phyloP scores from a whole-genome alignment of 2,888 invertebrate genomes.

The Arrhopalites spinosus region DNA sequence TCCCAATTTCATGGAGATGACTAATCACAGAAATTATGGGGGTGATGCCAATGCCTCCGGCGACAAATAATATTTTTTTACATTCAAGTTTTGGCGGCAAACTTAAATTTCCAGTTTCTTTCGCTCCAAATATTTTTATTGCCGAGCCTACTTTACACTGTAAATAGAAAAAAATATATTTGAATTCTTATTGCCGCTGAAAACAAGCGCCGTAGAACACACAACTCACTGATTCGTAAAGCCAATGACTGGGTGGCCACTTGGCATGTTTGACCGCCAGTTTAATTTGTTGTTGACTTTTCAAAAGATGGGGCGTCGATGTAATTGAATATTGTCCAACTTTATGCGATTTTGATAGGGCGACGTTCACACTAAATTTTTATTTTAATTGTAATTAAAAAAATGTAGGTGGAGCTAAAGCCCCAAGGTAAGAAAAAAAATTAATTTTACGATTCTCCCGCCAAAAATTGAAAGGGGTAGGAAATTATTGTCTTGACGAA shows the following conservation, averaged over 20 bases:
- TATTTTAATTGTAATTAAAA: neutral
- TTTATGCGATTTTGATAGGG: conserved; percentile 59
- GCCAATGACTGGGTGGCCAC: conserved; percentile 61
- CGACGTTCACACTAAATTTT: conserved; percentile 60
- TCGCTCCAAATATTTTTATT: conserved; percentile 59
- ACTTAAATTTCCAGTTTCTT: conserved; percentile 57
- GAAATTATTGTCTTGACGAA: conserved; percentile 56
- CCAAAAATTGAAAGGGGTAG: conserved; percentile 59
- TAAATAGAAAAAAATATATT: neutral
- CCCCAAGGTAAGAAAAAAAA: neutral
- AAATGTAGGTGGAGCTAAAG: no score
- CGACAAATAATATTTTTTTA: conserved; percentile 57
- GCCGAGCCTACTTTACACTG: conserved; percentile 54
- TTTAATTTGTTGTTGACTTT: conserved; percentile 56
- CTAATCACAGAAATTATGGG: conserved; percentile 60
- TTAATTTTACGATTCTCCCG: conserved; percentile 60
- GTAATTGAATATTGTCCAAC: conserved; percentile 62
- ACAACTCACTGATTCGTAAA: conserved; percentile 56
- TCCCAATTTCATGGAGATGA: conserved; percentile 18
- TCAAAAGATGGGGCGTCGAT: conserved; percentile 59
- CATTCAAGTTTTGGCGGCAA: conserved; percentile 55
- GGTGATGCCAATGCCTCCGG: conserved; percentile 63
- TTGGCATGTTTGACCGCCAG: conserved; percentile 60
- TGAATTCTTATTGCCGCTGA: no score
- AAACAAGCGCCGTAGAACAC: no score